A percentile compares a stretch with the other conserved stretches of the same genome.
Conservation (phyloP, 2,797 vertebrate species). For the Poliocrania exsul region DNA sequence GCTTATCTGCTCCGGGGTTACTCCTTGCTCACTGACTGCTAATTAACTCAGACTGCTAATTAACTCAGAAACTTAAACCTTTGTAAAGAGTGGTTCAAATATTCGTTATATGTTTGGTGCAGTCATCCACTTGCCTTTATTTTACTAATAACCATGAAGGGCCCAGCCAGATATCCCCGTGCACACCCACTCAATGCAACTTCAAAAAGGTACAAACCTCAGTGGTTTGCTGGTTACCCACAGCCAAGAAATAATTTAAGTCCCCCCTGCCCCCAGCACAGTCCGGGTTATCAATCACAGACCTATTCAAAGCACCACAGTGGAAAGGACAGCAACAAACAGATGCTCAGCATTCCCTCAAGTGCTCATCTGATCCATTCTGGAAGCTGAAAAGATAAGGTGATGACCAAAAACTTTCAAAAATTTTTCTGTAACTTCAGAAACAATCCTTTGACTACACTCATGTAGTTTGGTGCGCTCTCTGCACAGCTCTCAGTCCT, state of each 20-base stretch:
- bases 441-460: not conserved
- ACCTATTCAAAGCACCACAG: not conserved
- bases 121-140: not conserved
- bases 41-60: not conserved
- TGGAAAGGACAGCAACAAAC: not conserved
- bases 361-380: not conserved
- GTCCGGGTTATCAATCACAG: fast-evolving
- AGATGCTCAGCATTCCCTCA: fast-evolving
- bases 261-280: not conserved
- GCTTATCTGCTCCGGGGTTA: not conserved
- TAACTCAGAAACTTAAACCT: not conserved
- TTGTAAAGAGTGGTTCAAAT: not conserved
- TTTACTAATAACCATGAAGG: not conserved
- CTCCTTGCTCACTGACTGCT: not conserved
- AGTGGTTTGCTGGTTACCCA: not conserved
- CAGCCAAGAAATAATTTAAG: not conserved
- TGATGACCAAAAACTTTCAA: not conserved
- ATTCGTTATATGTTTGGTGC: not conserved
- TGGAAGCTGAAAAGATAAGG: not conserved
- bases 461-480: fast-evolving
- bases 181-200: not conserved
- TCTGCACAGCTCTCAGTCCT: not conserved
- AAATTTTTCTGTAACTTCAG: not conserved
- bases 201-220: not conserved
- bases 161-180: not conserved